Conservation (phyloP, 2,113 vertebrate genomes). For the Sturnira hondurensis region DNA sequence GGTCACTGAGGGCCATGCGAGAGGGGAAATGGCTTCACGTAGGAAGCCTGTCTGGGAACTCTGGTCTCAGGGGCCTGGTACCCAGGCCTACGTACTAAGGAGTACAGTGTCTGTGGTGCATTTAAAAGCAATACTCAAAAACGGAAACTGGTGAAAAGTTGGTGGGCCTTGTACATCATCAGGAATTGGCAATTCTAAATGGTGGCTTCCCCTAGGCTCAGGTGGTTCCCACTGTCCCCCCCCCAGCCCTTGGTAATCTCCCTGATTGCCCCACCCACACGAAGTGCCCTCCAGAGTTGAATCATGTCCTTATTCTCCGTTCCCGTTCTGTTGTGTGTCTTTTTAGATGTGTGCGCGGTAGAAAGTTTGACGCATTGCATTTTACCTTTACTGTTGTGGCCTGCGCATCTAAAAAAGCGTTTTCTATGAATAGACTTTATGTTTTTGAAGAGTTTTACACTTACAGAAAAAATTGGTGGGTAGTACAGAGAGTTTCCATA, state of each 20-base stretch:
- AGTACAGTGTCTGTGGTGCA: too few relatives aligned
- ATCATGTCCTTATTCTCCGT: not conserved
- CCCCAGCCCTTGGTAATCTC: not conserved
- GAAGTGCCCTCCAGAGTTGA: not conserved
- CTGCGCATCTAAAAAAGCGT: not conserved
- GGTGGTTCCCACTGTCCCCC: not conserved
- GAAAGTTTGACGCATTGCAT: not conserved
- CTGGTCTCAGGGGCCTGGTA: too few relatives aligned
- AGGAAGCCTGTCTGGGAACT: not conserved
- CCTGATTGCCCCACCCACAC: too few relatives aligned
- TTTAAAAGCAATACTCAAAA: not conserved
- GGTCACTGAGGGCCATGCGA: not conserved
- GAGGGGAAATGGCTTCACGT: not conserved
- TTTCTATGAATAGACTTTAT: not conserved
- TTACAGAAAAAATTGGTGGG: not conserved
- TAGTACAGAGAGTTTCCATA: not conserved
- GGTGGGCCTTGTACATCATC: not conserved
- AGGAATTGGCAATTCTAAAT: not conserved
- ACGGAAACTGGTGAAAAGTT: not conserved
- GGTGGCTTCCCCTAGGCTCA: fast-evolving
- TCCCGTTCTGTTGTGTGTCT: not conserved
- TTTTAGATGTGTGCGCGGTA: not conserved
- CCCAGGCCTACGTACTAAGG: too few relatives aligned
- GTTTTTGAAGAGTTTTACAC: not conserved
- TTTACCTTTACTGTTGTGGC: not conserved